Conservation (phyloP, 2,113 vertebrate genomes). For the Tupaia tana region DNA sequence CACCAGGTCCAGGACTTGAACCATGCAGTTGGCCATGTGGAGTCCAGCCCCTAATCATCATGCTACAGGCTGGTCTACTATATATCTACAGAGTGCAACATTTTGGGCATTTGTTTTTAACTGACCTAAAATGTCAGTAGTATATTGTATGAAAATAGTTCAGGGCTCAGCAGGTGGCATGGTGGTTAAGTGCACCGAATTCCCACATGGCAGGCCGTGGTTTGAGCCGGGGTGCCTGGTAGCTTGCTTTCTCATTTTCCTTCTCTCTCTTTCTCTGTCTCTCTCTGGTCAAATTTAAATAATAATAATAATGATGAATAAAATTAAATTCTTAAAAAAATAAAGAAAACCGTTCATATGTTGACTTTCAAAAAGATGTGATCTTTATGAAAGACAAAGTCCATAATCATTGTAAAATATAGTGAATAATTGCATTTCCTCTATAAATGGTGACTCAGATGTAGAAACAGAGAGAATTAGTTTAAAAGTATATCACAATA, state of each 20-base stretch:
- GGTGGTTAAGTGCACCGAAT: too few relatives aligned
- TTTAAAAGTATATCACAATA: conserved; percentile 31
- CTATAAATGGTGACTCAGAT: not conserved
- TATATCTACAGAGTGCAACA: not conserved
- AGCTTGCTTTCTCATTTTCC: too few relatives aligned
- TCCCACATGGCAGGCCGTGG: too few relatives aligned
- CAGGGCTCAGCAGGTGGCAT: not conserved
- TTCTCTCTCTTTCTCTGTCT: too few relatives aligned
- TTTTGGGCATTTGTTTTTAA: conserved; percentile 43
- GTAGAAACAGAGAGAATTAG: not conserved
- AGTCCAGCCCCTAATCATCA: too few relatives aligned
- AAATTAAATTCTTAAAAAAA: too few relatives aligned
- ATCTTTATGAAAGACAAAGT: conserved; percentile 40
- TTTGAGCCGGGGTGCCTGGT: too few relatives aligned
- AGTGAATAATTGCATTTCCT: not conserved
- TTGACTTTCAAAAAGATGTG: conserved; percentile 14
- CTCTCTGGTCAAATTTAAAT: too few relatives aligned
- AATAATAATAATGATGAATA: too few relatives aligned
- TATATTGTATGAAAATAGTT: not conserved
- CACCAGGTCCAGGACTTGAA: too few relatives aligned
- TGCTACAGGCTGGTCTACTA: too few relatives aligned
- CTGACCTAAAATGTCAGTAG: not conserved
- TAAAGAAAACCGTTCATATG: not conserved
- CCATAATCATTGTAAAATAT: not conserved
- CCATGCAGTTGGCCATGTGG: too few relatives aligned